These are phyloP conservation scores for Toxostoma redivivum DNA, from an alignment of 2,113 vertebrate genomes.

Conservation along the genomic window DNA sequence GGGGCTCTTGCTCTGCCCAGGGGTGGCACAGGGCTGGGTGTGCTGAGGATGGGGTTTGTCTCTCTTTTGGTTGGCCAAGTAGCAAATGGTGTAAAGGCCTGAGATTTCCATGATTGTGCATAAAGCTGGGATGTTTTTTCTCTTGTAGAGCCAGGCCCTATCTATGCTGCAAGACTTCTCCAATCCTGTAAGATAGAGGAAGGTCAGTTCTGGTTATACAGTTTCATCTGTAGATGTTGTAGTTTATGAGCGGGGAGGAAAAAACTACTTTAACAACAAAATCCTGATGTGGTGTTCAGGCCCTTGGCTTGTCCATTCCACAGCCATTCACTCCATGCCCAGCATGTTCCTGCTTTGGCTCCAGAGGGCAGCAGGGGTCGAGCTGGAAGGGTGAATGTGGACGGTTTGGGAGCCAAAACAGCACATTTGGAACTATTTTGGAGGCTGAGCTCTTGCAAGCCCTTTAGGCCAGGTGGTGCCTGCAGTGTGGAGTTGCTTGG, in stretches of 20 bases:
- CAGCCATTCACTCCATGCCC: accelerated
- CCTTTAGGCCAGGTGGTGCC: not conserved
- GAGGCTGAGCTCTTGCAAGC: not conserved
- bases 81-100: not conserved
- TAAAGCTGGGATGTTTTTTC: slow-evolving; percentile 56
- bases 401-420: not conserved
- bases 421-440: not conserved
- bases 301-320: not conserved
- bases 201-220: slow-evolving; percentile 48
- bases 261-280: not conserved
- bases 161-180: slow-evolving; percentile 56
- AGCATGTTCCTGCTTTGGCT: accelerated
- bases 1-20: not conserved
- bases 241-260: not conserved
- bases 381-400: not conserved
- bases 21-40: not conserved
- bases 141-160: slow-evolving; percentile 58
- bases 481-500: not conserved
- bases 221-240: not conserved
- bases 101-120: not conserved
- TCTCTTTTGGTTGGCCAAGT: not conserved
- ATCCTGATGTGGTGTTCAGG: not conserved
- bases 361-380: not conserved
- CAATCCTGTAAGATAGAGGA: slow-evolving; percentile 41
- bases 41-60: not conserved